Evolutionary conservation across 2,888 invertebrate species (phyloP), one percentile per base, ranked within the genome.

Genomic region (Morpho deidamia): DNA sequence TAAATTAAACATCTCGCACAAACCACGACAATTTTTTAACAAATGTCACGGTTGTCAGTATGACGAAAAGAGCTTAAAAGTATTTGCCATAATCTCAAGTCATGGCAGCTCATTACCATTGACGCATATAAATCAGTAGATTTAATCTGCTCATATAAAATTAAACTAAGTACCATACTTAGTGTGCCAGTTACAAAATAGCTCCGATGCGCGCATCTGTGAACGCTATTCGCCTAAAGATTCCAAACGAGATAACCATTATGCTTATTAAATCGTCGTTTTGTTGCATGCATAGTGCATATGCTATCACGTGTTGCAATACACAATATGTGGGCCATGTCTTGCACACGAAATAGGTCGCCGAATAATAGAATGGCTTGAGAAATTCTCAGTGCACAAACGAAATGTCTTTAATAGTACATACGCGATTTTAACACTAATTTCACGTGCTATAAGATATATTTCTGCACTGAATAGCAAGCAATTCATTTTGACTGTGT

Each of bases 271-370:
- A 55, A 53, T 52, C 11, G 12, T 40, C 42, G 48, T 44, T 49
- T 41, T 39, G 53, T 41, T 49, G 50, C 55, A 50, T 57, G 51
- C 58, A 58, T 33, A 38, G 44, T 58, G 55, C 55, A 55, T 52
- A 55, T 45, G 58, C 55, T 55, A 46, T 55, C 49, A 53, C 41
- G 39, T 59, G 61, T 60, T 58, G 60, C 63, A 63, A 56, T 43
- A 11, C 37, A 43, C 50, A 44, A 50, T 50, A 50, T 59, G 49
- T 53, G 55, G 55, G 44, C 51, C 57, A 60, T 61, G 54, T 53
- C 45, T 59, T 55, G 46, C 58, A 51, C 61, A 58, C 58, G 58
- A 69, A 65, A 67, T 69, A 54, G 69, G 69, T 65, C 67, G 59
- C 39, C 51, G 53, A 56, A 61, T 65, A 63, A 67, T 60, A 57